Base-by-base conservation (phyloP, 2,888 invertebrate species). In the Caenorhabditis angaria region DNA sequence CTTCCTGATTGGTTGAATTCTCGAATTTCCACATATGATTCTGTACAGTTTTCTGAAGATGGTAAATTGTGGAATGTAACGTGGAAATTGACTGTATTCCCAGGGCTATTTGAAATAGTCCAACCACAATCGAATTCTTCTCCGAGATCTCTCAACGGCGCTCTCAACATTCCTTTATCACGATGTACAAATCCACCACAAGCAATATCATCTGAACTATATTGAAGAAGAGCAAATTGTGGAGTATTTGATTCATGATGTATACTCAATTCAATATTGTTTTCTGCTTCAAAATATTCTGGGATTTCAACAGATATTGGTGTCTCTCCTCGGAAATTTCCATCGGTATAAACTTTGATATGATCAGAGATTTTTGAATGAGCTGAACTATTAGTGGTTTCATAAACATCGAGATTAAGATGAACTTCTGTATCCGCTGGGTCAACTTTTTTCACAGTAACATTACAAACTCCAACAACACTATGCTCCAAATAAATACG, bases 1-100 rank as follows among this genome's bases (percentile, higher is more conserved):
- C 22, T 29, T 14, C 85, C 85, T 20, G 70, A 75, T 8, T 71
- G 70, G 64, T 85, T 83, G 57, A 41, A 64, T 25, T 75, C 61
- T 5, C 85, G 76, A 18, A 85, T 59, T 74, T 85, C 86, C 10
- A 85, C 50, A 63, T 80, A 85, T 4, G 82, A 81, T 22, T 80
- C 81, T 4, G 76, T 73, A 64, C 85, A 85, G 51, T 66, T 66
- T 1, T 57, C 54, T 0, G 65, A 53, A 0, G 20, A 28, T 22
- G 20, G 55, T 51, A 70, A 35, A 28, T 70, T 65, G 48, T 70
- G 70, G 22, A 41, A 20, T n/a, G 20, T 20, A 20, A 25, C 20
- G 3, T 32, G 5, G 8, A 56, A 1, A 24, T 18, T 20, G 12
- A 65, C 72, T 0, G 20, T 27, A 25, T 73, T 73, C 59, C 72